Evolutionary conservation across 2,888 invertebrate genomes (phyloP), one percentile per base, ranked within the genome.

Genomic region (Eurytoma adleriae): DNA sequence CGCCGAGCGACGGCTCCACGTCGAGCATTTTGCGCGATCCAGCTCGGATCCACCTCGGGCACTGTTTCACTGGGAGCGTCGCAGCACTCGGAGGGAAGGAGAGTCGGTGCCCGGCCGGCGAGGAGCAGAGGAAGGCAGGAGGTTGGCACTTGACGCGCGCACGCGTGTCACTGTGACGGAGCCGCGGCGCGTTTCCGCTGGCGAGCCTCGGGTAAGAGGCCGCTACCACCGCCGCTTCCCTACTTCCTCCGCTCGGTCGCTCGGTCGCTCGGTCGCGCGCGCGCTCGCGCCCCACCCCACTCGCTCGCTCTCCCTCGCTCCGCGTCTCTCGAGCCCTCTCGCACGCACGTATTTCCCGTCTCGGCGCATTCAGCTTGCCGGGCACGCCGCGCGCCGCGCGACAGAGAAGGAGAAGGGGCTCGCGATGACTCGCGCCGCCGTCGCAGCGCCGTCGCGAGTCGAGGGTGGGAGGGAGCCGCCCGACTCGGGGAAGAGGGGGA

Each of bases 121-220:
- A n/a, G 20, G 50, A 56, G 57, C 57, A 89, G 89, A 88, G 87
- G n/a, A 18, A 13, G 10, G 18, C 13, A 16, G 40, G 40, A 40
- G 40, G 10, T 40, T 40, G 40, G 10, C 40, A 40, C 40, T 40
- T 40, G 90, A 90, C 89, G 90, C 89, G 89, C 89, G 89, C 88
- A 90, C 88, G 90, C 89, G 90, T 90, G 90, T 90, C 90, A 90
- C 90, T 90, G 89, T 88, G 90, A 88, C 90, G 88, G 64, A 86
- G 88, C 87, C 86, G 86, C 88, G 86, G 84, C 85, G 86, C 90
- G 90, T 89, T 90, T 90, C 90, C 90, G 90, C 90, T 89, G 86
- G 85, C 84, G 86, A 86, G 89, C 87, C 76, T 64, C 54, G 18
- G 27, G 16, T n/a, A 18, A 12, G 13, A 13, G 64, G 67, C 76